Conservation (phyloP, 2,113 vertebrate genomes). For the Phoenicopterus ruber region DNA sequence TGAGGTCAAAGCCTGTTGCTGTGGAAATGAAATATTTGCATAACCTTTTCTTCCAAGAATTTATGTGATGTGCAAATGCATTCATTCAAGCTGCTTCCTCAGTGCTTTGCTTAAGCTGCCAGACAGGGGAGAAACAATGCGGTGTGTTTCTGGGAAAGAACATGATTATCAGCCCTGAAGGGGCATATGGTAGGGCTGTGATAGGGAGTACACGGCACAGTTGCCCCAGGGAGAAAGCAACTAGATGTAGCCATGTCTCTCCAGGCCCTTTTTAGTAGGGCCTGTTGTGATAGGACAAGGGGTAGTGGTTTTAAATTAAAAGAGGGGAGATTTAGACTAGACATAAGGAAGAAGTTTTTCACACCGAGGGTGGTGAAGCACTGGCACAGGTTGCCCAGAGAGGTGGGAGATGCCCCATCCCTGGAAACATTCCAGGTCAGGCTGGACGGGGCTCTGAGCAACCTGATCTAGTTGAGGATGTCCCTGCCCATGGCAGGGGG, state of each 20-base stretch:
- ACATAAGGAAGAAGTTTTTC: too few relatives aligned
- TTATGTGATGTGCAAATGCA: background rate
- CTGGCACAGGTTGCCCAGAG: too few relatives aligned
- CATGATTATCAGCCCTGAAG: background rate
- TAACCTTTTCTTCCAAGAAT: conserved; percentile 29
- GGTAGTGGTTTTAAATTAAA: too few relatives aligned
- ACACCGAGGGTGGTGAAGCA: too few relatives aligned
- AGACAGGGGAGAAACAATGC: background rate
- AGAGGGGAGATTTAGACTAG: too few relatives aligned
- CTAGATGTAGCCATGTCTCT: background rate
- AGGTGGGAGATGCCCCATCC: too few relatives aligned
- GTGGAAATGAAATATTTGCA: conserved; percentile 40
- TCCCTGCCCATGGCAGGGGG: too few relatives aligned
- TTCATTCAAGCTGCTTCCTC: background rate
- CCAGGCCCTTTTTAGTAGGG: too few relatives aligned
- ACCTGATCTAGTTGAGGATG: too few relatives aligned
- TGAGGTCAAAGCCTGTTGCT: background rate
- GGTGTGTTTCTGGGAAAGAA: background rate
- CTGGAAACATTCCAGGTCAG: too few relatives aligned
- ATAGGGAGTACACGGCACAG: background rate
- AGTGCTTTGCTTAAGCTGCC: background rate
- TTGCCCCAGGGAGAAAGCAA: background rate
- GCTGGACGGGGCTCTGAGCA: too few relatives aligned
- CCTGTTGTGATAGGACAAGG: too few relatives aligned
- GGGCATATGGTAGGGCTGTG: background rate